Percentiles rank a stretch among this genome's conserved stretches.
Conservation (phyloP, 2,888 invertebrate genomes). For the Chrysomela aeneicollis region DNA sequence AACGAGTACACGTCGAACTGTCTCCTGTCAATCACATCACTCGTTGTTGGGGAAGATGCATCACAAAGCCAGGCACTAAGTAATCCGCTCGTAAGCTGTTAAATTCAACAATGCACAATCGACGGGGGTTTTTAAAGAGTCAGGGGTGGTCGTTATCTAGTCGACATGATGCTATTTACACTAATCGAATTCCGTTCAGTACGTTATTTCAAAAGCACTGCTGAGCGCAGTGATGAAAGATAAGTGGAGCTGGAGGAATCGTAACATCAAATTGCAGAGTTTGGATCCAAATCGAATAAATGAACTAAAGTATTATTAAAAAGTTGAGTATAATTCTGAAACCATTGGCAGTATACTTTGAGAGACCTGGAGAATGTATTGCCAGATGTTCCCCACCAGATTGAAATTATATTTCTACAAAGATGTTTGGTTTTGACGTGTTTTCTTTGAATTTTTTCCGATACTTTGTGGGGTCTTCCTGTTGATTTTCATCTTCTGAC, state of each 20-base stretch:
- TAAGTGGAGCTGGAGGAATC: background rate
- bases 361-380: too few species aligned
- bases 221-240: background rate
- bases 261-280: too few species aligned
- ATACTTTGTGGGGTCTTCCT: too few species aligned
- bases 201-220: background rate
- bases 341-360: too few species aligned
- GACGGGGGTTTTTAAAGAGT: conserved; percentile 43
- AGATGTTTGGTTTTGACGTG: too few species aligned
- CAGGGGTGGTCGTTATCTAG: conserved; percentile 46
- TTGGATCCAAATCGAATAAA: too few species aligned
- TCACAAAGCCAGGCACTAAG: conserved; percentile 43
- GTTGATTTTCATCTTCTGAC: too few species aligned
- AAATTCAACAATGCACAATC: conserved; percentile 51
- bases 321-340: too few species aligned
- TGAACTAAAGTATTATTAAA: too few species aligned
- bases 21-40: conserved; percentile 48
- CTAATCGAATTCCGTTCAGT: conserved; percentile 36
- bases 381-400: too few species aligned
- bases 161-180: conserved; percentile 27
- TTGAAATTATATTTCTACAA: too few species aligned
- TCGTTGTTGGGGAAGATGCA: conserved; percentile 36
- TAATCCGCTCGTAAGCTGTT: conserved; percentile 55
- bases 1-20: conserved; percentile 23
- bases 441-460: too few species aligned